Evolutionary conservation across 2,797 vertebrate genomes (phyloP), one percentile per base, ranked within the genome.

Genomic region (Hippoglossus hippoglossus): DNA sequence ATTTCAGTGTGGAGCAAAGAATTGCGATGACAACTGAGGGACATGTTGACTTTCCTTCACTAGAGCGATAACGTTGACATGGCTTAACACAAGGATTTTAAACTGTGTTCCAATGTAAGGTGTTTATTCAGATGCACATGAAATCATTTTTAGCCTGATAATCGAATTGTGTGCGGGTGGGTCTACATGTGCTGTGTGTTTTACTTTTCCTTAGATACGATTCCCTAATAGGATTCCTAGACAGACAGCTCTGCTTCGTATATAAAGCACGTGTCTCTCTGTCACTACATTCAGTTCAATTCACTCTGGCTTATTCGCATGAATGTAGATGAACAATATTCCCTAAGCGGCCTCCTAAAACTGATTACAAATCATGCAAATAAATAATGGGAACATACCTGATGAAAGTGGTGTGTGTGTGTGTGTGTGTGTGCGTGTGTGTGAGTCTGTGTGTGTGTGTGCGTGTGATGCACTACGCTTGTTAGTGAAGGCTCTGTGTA

Each of bases 311-410:
- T 76, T 75, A 82, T 80, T 83, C 63, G 47, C 63, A 87, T 84
- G 73, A 89, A 85, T 81, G 73, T 87, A 75, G 57, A 81, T 84
- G 41, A 88, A 84, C 72, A 39, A 26, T 67, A 70, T 85, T 80
- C 71, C 66, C 56, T 74, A 71, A 75, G 76, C 69, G 5, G 21
- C 44, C 57, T 65, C 60, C 64, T 66, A 70, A 63, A 80, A 60
- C 63, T 63, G 54, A 88, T 85, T 85, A 76, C 59, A 79, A 85
- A 84, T 84, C 55, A 67, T 75, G 70, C 75, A 73, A 68, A 79
- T 80, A 83, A 82, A 84, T 83, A 71, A 81, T 77, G 55, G 21
- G 64, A 58, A 63, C 56, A 51, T 74, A 82, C 75, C 79, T n/a
- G n/a, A n/a, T n/a, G n/a, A n/a, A n/a, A n/a, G n/a, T n/a, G n/a